phyloP scores from a whole-genome alignment of 2,888 invertebrate genomes.

The Poecilus cupreus region DNA sequence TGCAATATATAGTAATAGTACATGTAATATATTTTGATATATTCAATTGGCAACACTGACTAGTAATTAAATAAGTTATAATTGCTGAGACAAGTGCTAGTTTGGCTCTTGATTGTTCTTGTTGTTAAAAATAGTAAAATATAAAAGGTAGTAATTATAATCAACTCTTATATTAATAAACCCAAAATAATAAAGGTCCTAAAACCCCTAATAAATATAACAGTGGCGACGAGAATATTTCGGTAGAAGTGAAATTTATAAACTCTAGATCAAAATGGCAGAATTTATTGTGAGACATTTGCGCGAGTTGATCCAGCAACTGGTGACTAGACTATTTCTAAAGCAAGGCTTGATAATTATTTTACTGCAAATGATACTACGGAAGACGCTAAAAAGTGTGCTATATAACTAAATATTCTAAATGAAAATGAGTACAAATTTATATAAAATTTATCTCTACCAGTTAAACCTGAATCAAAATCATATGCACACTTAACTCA shows the following conservation, averaged over 20 bases:
- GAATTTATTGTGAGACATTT: background rate
- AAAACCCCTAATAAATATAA: too few species aligned
- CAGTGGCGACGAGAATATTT: background rate
- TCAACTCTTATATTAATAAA: too few species aligned
- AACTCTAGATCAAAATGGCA: background rate
- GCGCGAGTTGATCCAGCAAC: background rate
- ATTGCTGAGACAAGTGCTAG: too few species aligned
- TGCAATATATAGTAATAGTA: too few species aligned
- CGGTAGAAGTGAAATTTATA: background rate
- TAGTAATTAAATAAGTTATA: too few species aligned
- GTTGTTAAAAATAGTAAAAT: too few species aligned
- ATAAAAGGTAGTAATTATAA: too few species aligned
- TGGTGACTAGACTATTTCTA: background rate
- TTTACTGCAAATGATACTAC: background rate
- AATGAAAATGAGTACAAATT: background rate
- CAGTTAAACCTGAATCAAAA: constrained; percentile 53
- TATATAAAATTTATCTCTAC: constrained; percentile 49
- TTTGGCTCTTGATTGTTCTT: too few species aligned
- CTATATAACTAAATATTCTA: background rate
- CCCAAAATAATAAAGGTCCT: too few species aligned
- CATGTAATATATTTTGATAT: too few species aligned
- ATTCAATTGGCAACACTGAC: too few species aligned
- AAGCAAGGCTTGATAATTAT: background rate
- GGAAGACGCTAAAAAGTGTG: background rate
- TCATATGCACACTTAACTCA: constrained; percentile 49